Percentiles rank a stretch among this genome's conserved stretches.
These are phyloP conservation scores for Drymodes brunneopygia DNA, from an alignment of 2,113 vertebrate genomes.

Conservation along the genomic window DNA sequence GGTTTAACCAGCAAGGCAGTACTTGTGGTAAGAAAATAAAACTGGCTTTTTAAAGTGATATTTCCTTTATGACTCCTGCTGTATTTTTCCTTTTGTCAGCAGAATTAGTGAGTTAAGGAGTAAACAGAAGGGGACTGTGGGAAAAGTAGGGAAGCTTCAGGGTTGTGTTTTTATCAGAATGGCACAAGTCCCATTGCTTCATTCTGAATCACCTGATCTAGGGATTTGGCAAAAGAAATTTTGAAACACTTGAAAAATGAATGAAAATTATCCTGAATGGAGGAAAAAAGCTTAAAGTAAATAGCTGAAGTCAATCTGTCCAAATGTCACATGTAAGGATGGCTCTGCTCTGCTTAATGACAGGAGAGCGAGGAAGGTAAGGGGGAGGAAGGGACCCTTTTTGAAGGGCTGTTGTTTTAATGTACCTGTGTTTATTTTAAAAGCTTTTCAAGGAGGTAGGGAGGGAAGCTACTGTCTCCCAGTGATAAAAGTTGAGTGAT, in stretches of 20 bases:
- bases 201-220: not conserved
- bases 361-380: constrained; percentile 21
- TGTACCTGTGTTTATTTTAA: constrained; percentile 66
- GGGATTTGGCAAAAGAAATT: not conserved
- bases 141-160: not conserved
- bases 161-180: not conserved
- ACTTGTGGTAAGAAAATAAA: not conserved
- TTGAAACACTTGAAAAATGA: constrained; percentile 30
- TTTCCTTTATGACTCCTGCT: not conserved
- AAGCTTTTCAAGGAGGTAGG: constrained; percentile 54
- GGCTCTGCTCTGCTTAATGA: constrained; percentile 39
- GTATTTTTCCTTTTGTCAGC: not conserved
- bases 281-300: constrained; percentile 21
- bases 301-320: constrained; percentile 14
- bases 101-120: not conserved
- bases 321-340: constrained; percentile 22
- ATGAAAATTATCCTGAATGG: constrained; percentile 24
- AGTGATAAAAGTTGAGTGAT: constrained; percentile 51
- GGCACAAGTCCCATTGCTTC: not conserved
- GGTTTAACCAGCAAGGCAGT: not conserved
- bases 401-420: constrained; percentile 48
- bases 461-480: constrained; percentile 57
- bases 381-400: not conserved
- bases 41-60: not conserved
- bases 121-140: not conserved